Base-by-base conservation (phyloP, 2,888 invertebrate genomes). In the Caenorhabditis sp. region DNA sequence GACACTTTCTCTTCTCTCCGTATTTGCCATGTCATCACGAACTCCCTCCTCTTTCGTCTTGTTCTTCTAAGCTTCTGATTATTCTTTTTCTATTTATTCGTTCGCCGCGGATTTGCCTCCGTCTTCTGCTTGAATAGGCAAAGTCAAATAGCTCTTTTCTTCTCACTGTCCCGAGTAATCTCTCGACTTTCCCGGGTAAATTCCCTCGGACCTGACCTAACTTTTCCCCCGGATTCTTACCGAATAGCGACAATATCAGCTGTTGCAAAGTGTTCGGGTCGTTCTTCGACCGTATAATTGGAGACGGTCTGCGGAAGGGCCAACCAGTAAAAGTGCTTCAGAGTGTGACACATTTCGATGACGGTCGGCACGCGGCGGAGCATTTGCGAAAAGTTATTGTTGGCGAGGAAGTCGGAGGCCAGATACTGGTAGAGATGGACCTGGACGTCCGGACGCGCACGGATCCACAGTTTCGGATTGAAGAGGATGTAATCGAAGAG, bases 251-350 rank as follows among this genome's bases (percentile, higher is more conserved):
- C 91, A 83, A 98, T 95, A 89, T 97, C 95, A 89, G 95, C 95
- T 90, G 95, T 94, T 41, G 94, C 94, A 45, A 81, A 81, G 20
- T 63, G 58, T 11, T 72, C 68, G 3, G 66, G 55, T 46, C 81
- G 45, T 6, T 73, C 70, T 41, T 81, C 71, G n/a, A 81, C 80
- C 13, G 73, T 71, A 45, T 82, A 82, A 24, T 63, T 66, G 3
- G 81, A 81, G 6, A 78, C 66, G 0, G 94, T 93, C 82, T 94
- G 92, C 0, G 99, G 98, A 92, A 96, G 96, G 73, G 94, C 94
- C 48, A 99, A 95, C 98, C 98, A 99, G 90, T 99, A 99, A 91
- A 98, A 99, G 90, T 95, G 97, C 91, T 99, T 99, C 79, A 99
- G 92, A 2, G 99, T 96, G 90, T 99, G 98, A 84, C 99, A 95